These are phyloP conservation scores for Brachirus orientalis DNA, from an alignment of 2,113 vertebrate genomes.

Conservation along the genomic window DNA sequence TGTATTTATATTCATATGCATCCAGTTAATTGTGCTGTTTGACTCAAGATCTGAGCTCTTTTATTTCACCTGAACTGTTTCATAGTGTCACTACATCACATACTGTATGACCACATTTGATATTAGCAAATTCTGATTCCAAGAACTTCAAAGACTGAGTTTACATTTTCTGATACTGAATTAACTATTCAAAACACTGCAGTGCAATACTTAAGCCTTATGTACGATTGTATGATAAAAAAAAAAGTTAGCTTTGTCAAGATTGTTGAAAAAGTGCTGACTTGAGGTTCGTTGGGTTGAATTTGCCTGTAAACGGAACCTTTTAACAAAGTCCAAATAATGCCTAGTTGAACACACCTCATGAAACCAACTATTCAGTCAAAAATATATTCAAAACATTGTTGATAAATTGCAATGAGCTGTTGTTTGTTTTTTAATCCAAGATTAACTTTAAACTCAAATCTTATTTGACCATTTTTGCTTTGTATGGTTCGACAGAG, in stretches of 20 bases:
- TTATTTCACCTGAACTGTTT: conserved; percentile 50
- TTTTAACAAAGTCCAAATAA: conserved; percentile 9
- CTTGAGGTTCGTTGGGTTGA: conserved; percentile 8
- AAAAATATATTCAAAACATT: conserved; percentile 27
- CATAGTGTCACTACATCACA: conserved; percentile 35
- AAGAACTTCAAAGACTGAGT: conserved; percentile 37
- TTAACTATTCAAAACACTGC: conserved; percentile 53
- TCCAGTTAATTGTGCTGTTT: conserved; percentile 46
- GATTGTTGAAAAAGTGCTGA: conserved; percentile 31
- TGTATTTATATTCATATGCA: conserved; percentile 58
- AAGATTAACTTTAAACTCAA: conserved; percentile 22
- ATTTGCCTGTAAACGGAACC: conserved; percentile 22
- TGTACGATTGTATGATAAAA: conserved; percentile 65
- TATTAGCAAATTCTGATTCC: conserved; percentile 5
- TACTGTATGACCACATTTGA: not conserved
- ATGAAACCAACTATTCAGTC: conserved; percentile 35
- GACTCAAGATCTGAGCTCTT: conserved; percentile 75
- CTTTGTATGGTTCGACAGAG: conserved; percentile 60
- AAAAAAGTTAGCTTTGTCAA: conserved; percentile 25
- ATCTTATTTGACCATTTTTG: conserved; percentile 18
- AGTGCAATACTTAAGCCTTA: conserved; percentile 70
- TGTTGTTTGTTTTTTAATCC: conserved; percentile 33
- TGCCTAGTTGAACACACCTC: conserved; percentile 27
- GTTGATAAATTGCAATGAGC: conserved; percentile 35
- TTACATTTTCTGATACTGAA: conserved; percentile 44